Conservation (phyloP, 2,797 vertebrate genomes). For the Petrocephalus schoutedeni region DNA sequence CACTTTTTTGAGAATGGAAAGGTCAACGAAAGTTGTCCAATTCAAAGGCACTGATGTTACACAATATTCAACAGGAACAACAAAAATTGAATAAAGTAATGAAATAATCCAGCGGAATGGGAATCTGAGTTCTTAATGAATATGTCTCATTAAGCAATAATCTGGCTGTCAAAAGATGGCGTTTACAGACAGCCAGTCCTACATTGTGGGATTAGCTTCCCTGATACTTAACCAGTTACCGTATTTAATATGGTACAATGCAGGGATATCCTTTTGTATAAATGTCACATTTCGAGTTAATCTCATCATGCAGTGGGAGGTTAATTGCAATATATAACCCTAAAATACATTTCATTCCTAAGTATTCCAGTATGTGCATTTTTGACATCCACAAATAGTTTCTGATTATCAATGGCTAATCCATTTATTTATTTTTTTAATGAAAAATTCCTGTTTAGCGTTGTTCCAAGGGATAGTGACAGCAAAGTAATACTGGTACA, state of each 20-base stretch:
- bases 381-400: background rate
- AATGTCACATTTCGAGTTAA: background rate
- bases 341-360: background rate
- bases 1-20: background rate
- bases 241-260: conserved; percentile 25
- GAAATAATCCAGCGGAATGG: background rate
- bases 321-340: conserved; percentile 14
- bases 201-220: conserved; percentile 46
- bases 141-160: conserved; percentile 31
- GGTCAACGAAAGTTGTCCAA: background rate
- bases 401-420: background rate
- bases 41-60: background rate
- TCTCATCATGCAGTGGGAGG: background rate
- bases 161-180: conserved; percentile 55
- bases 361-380: background rate
- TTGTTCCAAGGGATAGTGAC: background rate
- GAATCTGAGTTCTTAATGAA: background rate
- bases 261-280: background rate
- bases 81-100: background rate
- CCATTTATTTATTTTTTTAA: background rate
- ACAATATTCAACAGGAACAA: background rate
- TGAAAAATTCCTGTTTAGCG: background rate
- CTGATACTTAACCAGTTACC: conserved; percentile 31
- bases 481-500: background rate
- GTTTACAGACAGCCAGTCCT: conserved; percentile 32